Conservation (phyloP, 1,140 invertebrate genomes). For the Asbolus verrucosus region DNA sequence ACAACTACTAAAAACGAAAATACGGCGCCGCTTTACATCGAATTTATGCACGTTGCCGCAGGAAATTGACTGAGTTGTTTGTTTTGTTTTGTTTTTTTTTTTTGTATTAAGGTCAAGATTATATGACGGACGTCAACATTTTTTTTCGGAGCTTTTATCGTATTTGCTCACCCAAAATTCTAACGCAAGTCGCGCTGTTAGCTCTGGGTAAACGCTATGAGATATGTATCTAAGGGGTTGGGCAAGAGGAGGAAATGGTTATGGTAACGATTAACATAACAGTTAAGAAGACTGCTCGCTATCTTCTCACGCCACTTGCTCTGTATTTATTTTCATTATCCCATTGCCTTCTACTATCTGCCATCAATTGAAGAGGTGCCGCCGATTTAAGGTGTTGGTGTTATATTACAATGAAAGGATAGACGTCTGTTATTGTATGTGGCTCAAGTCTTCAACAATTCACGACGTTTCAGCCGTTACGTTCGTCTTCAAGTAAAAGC, state of each 20-base stretch:
- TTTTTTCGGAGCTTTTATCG: neutral
- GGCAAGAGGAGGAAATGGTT: slow-evolving; percentile 33
- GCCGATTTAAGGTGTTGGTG: neutral
- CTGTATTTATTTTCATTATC: slow-evolving; percentile 38
- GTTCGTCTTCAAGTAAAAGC: neutral
- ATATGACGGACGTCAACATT: neutral
- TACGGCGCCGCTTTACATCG: too few species aligned
- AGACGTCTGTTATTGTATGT: too few species aligned
- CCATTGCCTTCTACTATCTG: slow-evolving; percentile 33
- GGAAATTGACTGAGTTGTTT: too few species aligned
- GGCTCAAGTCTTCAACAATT: too few species aligned
- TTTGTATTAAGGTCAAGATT: too few species aligned
- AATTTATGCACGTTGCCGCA: too few species aligned
- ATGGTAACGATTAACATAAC: slow-evolving; percentile 39
- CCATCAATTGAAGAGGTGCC: slow-evolving; percentile 7
- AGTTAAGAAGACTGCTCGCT: slow-evolving; percentile 38
- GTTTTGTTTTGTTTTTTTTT: too few species aligned
- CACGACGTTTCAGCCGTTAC: neutral
- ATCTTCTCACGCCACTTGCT: slow-evolving; percentile 38
- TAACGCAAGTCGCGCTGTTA: slow-evolving; percentile 2
- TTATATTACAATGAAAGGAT: neutral
- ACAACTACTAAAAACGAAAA: too few species aligned
- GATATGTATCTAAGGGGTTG: slow-evolving; percentile 36
- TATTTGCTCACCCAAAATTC: slow-evolving; percentile 4
- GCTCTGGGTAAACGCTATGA: slow-evolving; percentile 32